These are phyloP conservation scores for Sebastes trivittatus DNA, from an alignment of 2,797 vertebrate genomes.

Conservation along the genomic window DNA sequence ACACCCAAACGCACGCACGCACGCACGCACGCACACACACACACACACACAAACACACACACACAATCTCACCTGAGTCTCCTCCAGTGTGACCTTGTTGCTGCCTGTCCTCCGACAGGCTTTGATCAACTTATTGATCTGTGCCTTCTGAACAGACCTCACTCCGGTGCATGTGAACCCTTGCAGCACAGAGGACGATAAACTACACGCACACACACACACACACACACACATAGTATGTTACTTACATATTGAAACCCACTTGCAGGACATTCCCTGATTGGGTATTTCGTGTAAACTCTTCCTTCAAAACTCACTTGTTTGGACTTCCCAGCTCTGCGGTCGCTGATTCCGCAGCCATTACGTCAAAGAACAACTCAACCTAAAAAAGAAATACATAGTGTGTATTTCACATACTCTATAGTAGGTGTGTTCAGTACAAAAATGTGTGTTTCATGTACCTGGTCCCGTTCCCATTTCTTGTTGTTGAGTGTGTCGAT, in stretches of 20 bases:
- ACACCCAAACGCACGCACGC: not conserved
- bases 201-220: conserved; percentile 50
- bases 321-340: conserved; percentile 20
- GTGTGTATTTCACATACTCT: not conserved
- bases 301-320: conserved; percentile 61
- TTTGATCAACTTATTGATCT: conserved; percentile 67
- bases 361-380: conserved; percentile 70
- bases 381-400: conserved; percentile 49
- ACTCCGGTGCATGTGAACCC: conserved; percentile 80
- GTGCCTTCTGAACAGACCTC: not conserved
- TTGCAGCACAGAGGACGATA: conserved; percentile 79
- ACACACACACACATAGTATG: not conserved
- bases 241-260: not conserved
- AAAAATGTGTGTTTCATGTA: conserved; percentile 3
- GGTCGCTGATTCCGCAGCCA: conserved; percentile 40
- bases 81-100: conserved; percentile 62
- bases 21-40: not conserved
- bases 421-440: not conserved
- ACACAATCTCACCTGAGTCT: conserved; percentile 75
- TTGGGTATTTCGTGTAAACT: not conserved
- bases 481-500: conserved; percentile 69
- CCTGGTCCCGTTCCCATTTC: conserved; percentile 78
- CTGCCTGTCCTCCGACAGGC: conserved; percentile 62
- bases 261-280: not conserved
- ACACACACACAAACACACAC: not conserved